A percentile compares a stretch with the other conserved stretches of the same genome.
phyloP scores from a whole-genome alignment of 2,113 vertebrate genomes.

The Lasiurus borealis region DNA sequence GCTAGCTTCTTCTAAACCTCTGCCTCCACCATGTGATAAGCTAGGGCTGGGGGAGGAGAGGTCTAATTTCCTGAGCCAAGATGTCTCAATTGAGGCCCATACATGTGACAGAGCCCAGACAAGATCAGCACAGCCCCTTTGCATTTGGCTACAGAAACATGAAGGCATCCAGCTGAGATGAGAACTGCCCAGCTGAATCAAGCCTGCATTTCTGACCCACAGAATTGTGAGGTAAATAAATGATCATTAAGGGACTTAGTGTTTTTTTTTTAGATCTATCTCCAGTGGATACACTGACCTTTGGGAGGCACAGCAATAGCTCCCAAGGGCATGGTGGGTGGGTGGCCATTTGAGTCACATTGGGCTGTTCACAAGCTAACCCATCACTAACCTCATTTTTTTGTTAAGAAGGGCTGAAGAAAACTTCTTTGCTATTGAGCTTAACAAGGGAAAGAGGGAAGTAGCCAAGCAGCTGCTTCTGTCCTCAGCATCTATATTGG shows the following conservation, averaged over 20 bases:
- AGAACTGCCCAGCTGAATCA: not conserved
- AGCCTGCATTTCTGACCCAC: not conserved
- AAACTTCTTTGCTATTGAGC: not conserved
- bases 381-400: not conserved
- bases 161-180: not conserved
- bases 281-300: not conserved
- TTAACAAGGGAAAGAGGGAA: not conserved
- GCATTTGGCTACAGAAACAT: not conserved
- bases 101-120: not conserved
- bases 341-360: not conserved
- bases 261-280: not conserved
- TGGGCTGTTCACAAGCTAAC: not conserved
- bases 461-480: not conserved
- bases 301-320: not conserved
- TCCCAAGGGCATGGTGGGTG: not conserved
- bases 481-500: not conserved
- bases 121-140: not conserved
- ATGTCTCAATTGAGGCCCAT: not conserved
- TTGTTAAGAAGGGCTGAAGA: not conserved
- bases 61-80: not conserved
- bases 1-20: not conserved
- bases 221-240: conserved; percentile 23
- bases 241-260: not conserved
- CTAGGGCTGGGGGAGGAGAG: not conserved
- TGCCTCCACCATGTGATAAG: not conserved